phyloP scores from a whole-genome alignment of 1,140 invertebrate genomes.

The Atta colombica region DNA sequence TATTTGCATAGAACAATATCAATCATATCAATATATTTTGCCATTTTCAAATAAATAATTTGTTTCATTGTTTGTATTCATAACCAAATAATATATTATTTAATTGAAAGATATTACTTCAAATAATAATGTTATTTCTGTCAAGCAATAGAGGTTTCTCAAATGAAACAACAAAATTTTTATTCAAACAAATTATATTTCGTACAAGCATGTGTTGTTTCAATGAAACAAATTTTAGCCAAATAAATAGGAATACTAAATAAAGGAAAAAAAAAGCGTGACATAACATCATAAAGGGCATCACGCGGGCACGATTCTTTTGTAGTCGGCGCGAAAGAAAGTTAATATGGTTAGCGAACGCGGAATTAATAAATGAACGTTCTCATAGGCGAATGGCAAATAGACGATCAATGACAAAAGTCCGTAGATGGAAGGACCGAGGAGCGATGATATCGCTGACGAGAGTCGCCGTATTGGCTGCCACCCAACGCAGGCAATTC shows the following conservation, averaged over 20 bases:
- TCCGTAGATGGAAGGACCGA: slow-evolving; percentile 55
- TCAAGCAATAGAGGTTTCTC: too few species aligned
- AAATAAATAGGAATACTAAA: background rate
- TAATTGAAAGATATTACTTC: too few species aligned
- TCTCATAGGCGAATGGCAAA: slow-evolving; percentile 17
- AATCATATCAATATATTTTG: too few species aligned
- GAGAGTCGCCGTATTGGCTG: slow-evolving; percentile 84
- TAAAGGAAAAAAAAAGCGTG: background rate
- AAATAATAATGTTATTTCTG: too few species aligned
- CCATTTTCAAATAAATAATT: too few species aligned
- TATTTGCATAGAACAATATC: too few species aligned
- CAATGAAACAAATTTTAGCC: too few species aligned
- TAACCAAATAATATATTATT: too few species aligned
- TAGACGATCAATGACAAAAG: slow-evolving; percentile 19
- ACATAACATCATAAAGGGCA: background rate
- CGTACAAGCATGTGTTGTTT: too few species aligned
- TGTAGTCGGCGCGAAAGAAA: background rate
- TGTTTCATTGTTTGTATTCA: too few species aligned
- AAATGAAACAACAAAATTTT: too few species aligned
- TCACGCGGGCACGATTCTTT: background rate
- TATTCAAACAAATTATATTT: too few species aligned
- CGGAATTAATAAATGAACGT: slow-evolving; percentile 5
- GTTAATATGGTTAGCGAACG: background rate
- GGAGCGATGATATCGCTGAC: slow-evolving; percentile 84
- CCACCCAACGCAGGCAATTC: slow-evolving; percentile 83